phyloP scores from a whole-genome alignment of 2,113 vertebrate genomes.

The Daphoenositta chrysoptera region DNA sequence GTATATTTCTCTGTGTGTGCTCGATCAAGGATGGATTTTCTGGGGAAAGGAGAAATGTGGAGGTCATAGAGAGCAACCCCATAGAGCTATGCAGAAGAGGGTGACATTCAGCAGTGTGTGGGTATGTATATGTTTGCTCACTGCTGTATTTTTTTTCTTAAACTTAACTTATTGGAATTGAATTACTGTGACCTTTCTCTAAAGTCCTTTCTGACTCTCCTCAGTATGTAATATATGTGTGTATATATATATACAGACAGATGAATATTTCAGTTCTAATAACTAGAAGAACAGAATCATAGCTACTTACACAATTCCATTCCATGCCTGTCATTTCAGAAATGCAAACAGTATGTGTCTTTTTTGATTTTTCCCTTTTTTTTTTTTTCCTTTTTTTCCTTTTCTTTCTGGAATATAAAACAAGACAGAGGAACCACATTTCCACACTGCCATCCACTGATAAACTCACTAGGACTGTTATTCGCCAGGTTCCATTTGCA shows the following conservation, averaged over 20 bases:
- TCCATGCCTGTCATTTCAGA: neutral
- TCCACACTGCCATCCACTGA: constrained; percentile 30
- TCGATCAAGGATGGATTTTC: neutral
- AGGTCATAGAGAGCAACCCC: neutral
- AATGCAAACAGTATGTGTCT: neutral
- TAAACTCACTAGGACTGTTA: neutral
- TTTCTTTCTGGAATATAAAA: neutral
- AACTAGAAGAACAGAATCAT: neutral
- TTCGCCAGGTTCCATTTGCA: neutral
- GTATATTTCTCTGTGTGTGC: neutral
- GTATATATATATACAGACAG: neutral
- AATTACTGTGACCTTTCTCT: constrained; percentile 21
- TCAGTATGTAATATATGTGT: neutral
- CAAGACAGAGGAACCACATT: neutral
- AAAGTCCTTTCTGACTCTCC: neutral
- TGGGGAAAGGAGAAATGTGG: neutral
- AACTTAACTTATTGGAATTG: neutral
- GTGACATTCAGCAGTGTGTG: neutral
- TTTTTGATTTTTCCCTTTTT: neutral
- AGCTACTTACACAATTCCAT: neutral
- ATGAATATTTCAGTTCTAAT: neutral
- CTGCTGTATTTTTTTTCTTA: neutral
- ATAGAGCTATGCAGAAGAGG: neutral
- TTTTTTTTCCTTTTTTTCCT: neutral
- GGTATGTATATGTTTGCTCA: neutral